Evolutionary conservation across 1,140 invertebrate species (phyloP), one percentile per base, ranked within the genome.

Genomic region (Thaumatotibia leucotreta): DNA sequence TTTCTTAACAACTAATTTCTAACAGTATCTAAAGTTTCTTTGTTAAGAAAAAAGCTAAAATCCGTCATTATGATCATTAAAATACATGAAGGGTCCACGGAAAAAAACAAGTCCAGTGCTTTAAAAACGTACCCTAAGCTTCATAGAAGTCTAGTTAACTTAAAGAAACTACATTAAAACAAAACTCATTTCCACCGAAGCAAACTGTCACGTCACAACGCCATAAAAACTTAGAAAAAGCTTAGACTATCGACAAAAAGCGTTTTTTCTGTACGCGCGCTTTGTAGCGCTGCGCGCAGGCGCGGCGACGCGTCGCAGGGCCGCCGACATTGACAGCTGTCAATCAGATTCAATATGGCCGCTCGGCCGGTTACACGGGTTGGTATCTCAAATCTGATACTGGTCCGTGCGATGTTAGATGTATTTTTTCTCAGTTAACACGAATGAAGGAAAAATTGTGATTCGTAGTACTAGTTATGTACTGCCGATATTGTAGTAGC

Each of bases 311-410:
- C 84, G 83, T 86, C 84, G 74, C 82, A 77, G 76, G 86, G 86
- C 84, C 86, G 88, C 88, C 88, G 82, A 88, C 84, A 86, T 86
- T 88, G 88, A 90, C 88, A 88, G 84, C 87, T 88, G 87, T 90
- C 87, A 90, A 90, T 90, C 87, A 90, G 83, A 85, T 83, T 78
- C 86, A 90, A 88, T 82, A 90, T 90, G 87, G 87, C 86, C 69
- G 82, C 78, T 61, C 63, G 70, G 82, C 83, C 86, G 83, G 87
- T 85, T 86, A 75, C 70, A 83, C 75, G 66, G 78, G 72, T 80
- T 67, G 73, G 79, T 88, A 88, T 87, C 86, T 78, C 71, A 73
- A 82, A 89, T 86, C 84, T 82, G 79, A 84, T 81, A 69, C 70
- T 72, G 78, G 68, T 22, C 61, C 69, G 77, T 72, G 74, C 77